These are phyloP conservation scores for Fissipunctia ypsillon DNA, from an alignment of 2,888 invertebrate species.

Conservation along the genomic window DNA sequence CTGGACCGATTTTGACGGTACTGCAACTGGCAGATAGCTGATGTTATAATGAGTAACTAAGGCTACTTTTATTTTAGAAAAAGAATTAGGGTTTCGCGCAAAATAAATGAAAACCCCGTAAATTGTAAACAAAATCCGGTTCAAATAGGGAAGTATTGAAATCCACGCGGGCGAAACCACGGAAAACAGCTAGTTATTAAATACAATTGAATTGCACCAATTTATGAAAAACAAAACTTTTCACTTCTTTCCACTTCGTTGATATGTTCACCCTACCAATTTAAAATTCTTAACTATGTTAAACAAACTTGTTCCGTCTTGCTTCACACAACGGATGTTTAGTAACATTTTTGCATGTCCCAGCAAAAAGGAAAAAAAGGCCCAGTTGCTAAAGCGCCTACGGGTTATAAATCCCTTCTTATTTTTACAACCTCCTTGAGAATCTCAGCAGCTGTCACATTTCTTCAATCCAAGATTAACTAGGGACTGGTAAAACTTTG, in stretches of 20 bases:
- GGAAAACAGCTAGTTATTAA: too few relatives aligned
- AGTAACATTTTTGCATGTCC: constrained; percentile 20
- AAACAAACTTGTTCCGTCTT: background rate
- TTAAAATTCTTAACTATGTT: background rate
- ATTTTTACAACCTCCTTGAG: constrained; percentile 56
- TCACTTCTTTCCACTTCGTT: background rate
- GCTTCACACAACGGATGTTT: constrained; percentile 27
- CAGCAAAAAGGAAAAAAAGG: constrained; percentile 28
- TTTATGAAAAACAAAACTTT: background rate
- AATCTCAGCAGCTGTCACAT: constrained; percentile 57
- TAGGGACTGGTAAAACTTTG: constrained; percentile 30
- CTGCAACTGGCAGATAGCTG: too few relatives aligned
- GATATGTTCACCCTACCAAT: background rate
- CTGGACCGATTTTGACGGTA: too few relatives aligned
- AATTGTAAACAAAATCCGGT: too few relatives aligned
- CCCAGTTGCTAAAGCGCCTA: constrained; percentile 47
- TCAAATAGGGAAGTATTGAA: too few relatives aligned
- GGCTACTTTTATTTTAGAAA: too few relatives aligned
- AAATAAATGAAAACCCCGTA: too few relatives aligned
- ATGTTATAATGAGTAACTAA: too few relatives aligned
- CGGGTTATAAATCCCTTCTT: constrained; percentile 49
- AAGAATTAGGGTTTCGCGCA: too few relatives aligned
- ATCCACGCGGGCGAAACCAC: too few relatives aligned
- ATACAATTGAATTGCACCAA: background rate
- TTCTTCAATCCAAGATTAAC: constrained; percentile 54